Conservation (phyloP, 2,113 vertebrate genomes). For the Hippocampus mohnikei region DNA sequence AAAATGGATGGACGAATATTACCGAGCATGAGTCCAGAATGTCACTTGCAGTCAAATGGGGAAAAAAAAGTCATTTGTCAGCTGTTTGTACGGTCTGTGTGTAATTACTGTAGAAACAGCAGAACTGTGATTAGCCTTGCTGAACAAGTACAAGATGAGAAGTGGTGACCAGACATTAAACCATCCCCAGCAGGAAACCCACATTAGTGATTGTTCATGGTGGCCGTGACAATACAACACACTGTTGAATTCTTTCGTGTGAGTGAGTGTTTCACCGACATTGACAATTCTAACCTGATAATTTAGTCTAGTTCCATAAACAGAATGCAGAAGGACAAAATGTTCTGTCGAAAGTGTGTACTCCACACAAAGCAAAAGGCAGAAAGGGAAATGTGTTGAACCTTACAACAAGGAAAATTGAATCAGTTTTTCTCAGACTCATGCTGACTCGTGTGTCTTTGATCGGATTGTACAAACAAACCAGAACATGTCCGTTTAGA, state of each 20-base stretch:
- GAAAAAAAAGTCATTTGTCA: no score
- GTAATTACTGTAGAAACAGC: neutral
- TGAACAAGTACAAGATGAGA: neutral
- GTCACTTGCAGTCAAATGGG: constrained; percentile 15
- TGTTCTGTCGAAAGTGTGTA: neutral
- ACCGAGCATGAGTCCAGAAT: constrained; percentile 36
- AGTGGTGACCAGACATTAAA: neutral
- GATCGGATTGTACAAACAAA: no score
- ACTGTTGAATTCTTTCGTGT: neutral
- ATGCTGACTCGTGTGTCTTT: no score
- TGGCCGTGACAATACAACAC: neutral
- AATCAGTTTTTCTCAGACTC: no score
- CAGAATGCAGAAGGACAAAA: neutral
- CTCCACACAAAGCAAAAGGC: no score
- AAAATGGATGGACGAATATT: constrained; percentile 29
- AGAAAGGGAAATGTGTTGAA: no score
- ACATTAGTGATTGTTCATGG: neutral
- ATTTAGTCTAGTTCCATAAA: neutral
- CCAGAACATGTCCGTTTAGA: no score
- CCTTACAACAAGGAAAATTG: no score
- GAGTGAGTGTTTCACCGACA: neutral
- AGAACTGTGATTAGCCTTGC: neutral
- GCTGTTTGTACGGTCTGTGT: no score
- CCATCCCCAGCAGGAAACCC: neutral
- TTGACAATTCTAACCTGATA: neutral